Conservation (phyloP, 2,797 vertebrate genomes). For the Sorex maritimensis region DNA sequence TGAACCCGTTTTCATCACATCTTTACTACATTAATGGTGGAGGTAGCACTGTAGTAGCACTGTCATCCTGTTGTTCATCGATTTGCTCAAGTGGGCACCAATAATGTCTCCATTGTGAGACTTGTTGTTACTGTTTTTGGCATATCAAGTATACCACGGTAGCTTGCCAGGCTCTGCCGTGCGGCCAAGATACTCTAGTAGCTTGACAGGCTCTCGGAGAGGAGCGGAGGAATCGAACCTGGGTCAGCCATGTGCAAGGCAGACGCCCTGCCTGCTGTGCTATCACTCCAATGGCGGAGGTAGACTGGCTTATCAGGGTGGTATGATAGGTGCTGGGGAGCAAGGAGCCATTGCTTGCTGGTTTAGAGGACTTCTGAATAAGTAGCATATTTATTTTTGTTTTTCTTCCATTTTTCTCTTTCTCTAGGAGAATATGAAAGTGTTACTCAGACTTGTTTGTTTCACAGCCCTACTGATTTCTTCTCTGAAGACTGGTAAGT, state of each 20-base stretch:
- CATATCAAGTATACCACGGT: no score
- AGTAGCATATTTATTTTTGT: conserved; percentile 57
- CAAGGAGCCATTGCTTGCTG: background rate
- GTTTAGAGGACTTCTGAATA: background rate
- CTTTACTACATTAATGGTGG: background rate
- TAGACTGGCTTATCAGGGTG: background rate
- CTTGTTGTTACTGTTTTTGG: no score
- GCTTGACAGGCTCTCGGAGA: no score
- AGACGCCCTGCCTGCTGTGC: no score
- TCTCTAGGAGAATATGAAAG: conserved; percentile 88
- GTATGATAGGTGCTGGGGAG: background rate
- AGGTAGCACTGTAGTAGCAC: background rate
- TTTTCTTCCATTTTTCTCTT: conserved; percentile 41
- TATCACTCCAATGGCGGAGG: no score
- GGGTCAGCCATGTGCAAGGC: no score
- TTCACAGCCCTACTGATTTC: conserved; percentile 79
- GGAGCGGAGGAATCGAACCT: no score
- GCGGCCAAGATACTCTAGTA: no score
- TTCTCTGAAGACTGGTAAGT: conserved; percentile 88
- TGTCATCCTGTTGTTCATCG: no score
- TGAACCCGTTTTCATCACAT: background rate
- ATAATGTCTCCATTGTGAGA: no score
- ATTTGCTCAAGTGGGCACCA: no score
- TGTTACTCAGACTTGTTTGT: conserved; percentile 74
- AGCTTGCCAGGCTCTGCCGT: no score